phyloP scores from a whole-genome alignment of 2,888 invertebrate species.

The Fragum sueziense region DNA sequence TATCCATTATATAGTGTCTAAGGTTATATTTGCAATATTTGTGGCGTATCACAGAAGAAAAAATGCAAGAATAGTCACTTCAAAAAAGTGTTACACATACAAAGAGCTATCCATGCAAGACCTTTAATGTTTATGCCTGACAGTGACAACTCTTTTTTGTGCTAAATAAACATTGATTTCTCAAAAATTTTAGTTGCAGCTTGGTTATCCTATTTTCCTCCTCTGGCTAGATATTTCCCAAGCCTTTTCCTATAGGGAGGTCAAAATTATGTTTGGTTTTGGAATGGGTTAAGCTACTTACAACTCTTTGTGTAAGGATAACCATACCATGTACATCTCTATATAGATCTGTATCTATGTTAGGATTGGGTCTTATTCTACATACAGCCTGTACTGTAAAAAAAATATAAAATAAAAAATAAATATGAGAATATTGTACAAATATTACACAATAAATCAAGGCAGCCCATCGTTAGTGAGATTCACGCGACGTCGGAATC shows the following conservation, averaged over 20 bases:
- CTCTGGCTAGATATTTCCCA: neutral
- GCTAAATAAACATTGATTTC: neutral
- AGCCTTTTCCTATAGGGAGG: neutral
- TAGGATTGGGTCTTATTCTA: constrained; percentile 44
- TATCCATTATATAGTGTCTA: too few relatives aligned
- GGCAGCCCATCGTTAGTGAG: too few relatives aligned
- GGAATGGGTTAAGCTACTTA: constrained; percentile 36
- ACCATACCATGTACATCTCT: constrained; percentile 40
- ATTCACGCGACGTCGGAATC: too few relatives aligned
- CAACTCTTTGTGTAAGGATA: constrained; percentile 55
- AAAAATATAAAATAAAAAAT: neutral
- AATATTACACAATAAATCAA: too few relatives aligned
- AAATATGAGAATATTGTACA: neutral
- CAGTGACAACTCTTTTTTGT: neutral
- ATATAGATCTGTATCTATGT: neutral
- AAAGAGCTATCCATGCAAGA: neutral
- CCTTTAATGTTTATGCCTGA: neutral
- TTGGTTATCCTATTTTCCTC: neutral
- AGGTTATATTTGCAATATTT: too few relatives aligned
- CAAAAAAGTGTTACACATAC: too few relatives aligned
- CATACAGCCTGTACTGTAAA: constrained; percentile 56
- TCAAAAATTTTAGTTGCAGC: neutral
- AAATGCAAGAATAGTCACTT: too few relatives aligned
- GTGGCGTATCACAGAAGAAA: too few relatives aligned
- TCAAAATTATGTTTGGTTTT: neutral